A percentile compares a stretch with the other conserved stretches of the same genome.
Conservation (phyloP, 2,113 vertebrate genomes). For the Rostratula benghalensis region DNA sequence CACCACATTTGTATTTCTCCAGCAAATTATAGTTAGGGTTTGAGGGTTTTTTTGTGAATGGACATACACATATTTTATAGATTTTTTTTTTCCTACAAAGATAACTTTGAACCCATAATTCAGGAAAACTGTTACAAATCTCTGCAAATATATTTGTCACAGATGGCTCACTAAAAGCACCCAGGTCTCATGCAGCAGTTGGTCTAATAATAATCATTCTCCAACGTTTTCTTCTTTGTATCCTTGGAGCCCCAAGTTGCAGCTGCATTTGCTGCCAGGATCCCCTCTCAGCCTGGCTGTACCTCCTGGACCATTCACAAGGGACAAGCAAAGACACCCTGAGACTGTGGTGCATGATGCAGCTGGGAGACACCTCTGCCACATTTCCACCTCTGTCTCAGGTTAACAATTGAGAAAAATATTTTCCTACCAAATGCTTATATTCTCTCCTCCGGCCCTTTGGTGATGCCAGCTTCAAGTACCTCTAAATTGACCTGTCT, state of each 20-base stretch:
- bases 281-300: rapidly evolving
- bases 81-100: background rate
- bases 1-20: background rate
- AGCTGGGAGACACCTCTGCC: background rate
- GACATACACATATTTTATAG: background rate
- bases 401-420: background rate
- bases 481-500: background rate
- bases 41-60: background rate
- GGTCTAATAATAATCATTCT: background rate
- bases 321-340: background rate
- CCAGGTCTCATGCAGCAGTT: background rate
- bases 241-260: background rate
- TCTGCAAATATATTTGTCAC: background rate
- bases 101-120: background rate
- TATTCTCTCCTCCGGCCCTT: background rate
- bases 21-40: background rate
- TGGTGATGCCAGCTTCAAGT: background rate
- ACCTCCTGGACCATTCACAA: background rate
- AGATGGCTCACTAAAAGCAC: rapidly evolving
- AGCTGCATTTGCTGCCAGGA: background rate
- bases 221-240: background rate
- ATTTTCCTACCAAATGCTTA: background rate
- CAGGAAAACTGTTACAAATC: background rate
- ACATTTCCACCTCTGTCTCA: background rate
- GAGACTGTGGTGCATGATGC: rapidly evolving